These are phyloP conservation scores for Parasteatoda tepidariorum DNA, from an alignment of 1,140 invertebrate genomes.

Conservation along the genomic window DNA sequence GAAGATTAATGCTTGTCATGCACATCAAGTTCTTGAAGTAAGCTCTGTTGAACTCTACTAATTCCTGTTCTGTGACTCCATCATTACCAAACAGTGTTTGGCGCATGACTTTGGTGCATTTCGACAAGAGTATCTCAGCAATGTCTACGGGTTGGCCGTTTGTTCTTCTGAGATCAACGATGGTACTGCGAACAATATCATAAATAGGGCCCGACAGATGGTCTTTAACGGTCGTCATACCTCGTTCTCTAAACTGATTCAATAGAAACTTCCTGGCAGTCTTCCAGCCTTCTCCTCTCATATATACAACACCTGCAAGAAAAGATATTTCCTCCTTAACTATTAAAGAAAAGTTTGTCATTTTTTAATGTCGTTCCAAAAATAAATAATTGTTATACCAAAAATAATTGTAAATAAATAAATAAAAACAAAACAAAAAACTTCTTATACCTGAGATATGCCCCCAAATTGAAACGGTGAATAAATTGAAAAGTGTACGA, in stretches of 20 bases:
- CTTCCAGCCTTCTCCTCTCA: neutral
- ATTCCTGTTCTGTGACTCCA: neutral
- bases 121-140: neutral
- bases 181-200: neutral
- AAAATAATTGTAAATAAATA: no score
- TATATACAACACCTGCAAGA: neutral
- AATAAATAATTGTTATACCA: no score
- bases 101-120: neutral
- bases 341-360: no score
- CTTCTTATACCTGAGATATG: no score
- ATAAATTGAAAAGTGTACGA: no score
- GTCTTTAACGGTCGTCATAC: neutral
- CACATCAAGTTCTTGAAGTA: neutral
- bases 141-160: neutral
- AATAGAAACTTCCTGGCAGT: neutral
- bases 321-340: no score
- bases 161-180: neutral
- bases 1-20: neutral
- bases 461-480: no score
- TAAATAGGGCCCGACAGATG: neutral
- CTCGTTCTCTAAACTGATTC: neutral
- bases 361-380: no score
- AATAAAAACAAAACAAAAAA: no score
- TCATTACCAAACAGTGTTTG: neutral
- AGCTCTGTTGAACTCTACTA: neutral